Conservation (phyloP, 2,113 vertebrate species). For the Sinocyclocheilus rhinocerous region DNA sequence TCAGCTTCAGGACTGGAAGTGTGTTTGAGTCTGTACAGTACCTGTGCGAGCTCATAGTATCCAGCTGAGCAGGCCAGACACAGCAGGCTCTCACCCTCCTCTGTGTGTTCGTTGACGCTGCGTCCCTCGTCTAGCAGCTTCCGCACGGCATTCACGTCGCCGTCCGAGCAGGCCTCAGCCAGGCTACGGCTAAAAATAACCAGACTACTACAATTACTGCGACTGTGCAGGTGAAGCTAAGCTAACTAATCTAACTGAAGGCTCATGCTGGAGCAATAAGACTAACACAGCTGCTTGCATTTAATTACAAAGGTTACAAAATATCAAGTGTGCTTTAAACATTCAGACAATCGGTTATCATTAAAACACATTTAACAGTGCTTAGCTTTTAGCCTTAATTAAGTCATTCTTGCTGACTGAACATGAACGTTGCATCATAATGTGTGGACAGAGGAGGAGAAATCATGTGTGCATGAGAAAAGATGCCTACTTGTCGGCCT, state of each 20-base stretch:
- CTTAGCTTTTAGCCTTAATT: neutral
- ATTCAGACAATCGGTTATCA: neutral
- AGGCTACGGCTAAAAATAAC: constrained; percentile 96
- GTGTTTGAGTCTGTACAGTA: constrained; percentile 66
- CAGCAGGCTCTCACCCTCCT: constrained; percentile 96
- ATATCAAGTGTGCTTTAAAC: constrained; percentile 17
- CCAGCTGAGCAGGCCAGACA: constrained; percentile 97
- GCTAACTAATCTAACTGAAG: constrained; percentile 56
- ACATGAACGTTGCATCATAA: neutral
- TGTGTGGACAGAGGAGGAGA: neutral
- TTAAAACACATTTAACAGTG: neutral
- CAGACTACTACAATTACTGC: constrained; percentile 86
- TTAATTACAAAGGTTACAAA: neutral
- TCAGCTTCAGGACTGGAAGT: neutral
- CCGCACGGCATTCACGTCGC: constrained; percentile 96
- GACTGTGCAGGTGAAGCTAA: constrained; percentile 76
- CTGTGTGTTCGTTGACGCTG: constrained; percentile 97
- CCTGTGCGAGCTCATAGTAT: constrained; percentile 98
- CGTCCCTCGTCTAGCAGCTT: constrained; percentile 97
- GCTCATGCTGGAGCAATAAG: neutral
- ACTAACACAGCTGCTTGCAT: constrained; percentile 14
- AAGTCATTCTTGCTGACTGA: constrained; percentile 16
- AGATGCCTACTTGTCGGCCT: constrained; percentile 97
- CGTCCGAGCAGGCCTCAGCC: constrained; percentile 98
- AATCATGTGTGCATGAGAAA: constrained; percentile 26